Evolutionary conservation across 2,113 vertebrate genomes (phyloP).

Genomic region (Psilopogon haemacephalus): DNA sequence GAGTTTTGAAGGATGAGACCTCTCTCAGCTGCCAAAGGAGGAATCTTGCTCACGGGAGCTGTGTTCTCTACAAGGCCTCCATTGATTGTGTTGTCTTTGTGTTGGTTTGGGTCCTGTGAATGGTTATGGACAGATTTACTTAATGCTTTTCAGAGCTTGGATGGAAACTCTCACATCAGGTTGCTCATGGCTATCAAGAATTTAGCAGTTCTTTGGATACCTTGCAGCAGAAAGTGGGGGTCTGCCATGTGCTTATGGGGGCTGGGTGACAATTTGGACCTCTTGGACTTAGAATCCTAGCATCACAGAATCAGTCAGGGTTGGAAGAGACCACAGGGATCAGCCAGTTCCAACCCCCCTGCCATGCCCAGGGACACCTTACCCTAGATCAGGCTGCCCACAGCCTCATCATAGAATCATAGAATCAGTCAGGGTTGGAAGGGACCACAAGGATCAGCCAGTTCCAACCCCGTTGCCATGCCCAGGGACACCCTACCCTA

Average conservation of each 20-base stretch:
- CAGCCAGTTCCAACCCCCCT: too few species aligned
- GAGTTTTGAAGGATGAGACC: not conserved
- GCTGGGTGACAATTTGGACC: not conserved
- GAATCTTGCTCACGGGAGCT: not conserved
- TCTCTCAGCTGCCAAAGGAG: not conserved
- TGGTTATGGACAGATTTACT: not conserved
- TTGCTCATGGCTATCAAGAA: not conserved
- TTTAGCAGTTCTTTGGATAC: not conserved
- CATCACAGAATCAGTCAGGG: too few species aligned
- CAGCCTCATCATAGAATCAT: too few species aligned
- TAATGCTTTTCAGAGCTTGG: not conserved
- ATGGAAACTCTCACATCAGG: not conserved
- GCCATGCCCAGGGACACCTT: too few species aligned
- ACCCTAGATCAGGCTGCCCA: too few species aligned
- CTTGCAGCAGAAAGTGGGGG: not conserved
- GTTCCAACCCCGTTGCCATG: too few species aligned
- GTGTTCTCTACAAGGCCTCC: accelerated
- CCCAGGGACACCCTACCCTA: too few species aligned
- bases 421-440: too few species aligned
- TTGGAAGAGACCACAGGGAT: too few species aligned
- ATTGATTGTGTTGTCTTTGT: accelerated
- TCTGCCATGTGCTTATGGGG: not conserved
- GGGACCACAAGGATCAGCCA: too few species aligned
- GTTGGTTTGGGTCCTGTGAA: not conserved
- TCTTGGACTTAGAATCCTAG: not conserved